Evolutionary conservation across 2,888 invertebrate genomes (phyloP), one percentile per base, ranked within the genome.

Genomic region (Campoplex capitator): DNA sequence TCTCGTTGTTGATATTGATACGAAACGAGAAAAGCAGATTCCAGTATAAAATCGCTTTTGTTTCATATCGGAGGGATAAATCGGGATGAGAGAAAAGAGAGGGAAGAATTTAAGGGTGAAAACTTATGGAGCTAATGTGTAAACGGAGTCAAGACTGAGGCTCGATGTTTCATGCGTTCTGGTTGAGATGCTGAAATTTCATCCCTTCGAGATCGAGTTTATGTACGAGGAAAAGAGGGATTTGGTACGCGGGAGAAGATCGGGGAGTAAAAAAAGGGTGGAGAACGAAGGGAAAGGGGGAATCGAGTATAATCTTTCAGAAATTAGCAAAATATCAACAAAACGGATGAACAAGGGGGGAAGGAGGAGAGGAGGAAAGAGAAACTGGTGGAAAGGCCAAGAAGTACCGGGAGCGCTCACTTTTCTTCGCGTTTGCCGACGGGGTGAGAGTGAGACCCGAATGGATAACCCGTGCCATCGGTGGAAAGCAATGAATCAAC

Each of bases 401-500:
- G 86, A 86, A 83, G 84, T 51, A 73, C 73, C 58, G 51, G n/a
- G 58, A 28, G 28, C 28, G 58, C 58, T 38, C 38, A 62, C 58
- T 54, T 71, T 56, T 58, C 67, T 62, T 28, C 51, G 81, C 32
- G 70, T 71, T 48, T 83, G 58, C 73, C 83, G 87, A 84, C 83
- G 82, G 85, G 71, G 86, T 81, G 88, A 83, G 54, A 78, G 83
- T 79, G 62, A 54, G 73, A 65, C 82, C 76, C 82, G 85, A 79
- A 77, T 62, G 83, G 35, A 83, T 68, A 74, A 48, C 56, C 70
- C 84, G 83, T 86, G 83, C 75, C 88, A 83, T 83, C 75, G 89
- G 90, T 88, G 88, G 88, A 86, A 88, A 89, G 94, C 93, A 93
- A 93, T 93, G 93, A 94, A 94, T 93, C 94, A 94, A 94, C 93